phyloP scores from a whole-genome alignment of 1,140 invertebrate species.

The Zaprionus camerounensis region DNA sequence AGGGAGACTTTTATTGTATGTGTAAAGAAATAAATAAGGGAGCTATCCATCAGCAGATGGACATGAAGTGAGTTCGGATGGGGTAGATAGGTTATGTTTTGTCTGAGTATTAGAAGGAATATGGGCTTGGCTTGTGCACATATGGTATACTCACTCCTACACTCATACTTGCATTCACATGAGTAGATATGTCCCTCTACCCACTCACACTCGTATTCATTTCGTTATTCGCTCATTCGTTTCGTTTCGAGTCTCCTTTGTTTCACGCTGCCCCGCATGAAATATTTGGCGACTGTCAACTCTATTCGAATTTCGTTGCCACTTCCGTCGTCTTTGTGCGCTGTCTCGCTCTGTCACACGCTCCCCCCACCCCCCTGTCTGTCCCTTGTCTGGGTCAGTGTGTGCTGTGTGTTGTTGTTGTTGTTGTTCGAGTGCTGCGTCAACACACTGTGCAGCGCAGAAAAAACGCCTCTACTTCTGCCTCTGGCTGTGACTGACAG shows the following conservation, averaged over 20 bases:
- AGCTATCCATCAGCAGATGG: slow-evolving; percentile 66
- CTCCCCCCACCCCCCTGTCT: slow-evolving; percentile 9
- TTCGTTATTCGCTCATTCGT: slow-evolving; percentile 11
- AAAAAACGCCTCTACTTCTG: slow-evolving; percentile 22
- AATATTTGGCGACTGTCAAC: slow-evolving; percentile 75
- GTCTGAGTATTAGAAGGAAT: background rate
- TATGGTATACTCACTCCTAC: background rate
- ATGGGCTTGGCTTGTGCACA: background rate
- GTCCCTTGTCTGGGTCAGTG: slow-evolving; percentile 7
- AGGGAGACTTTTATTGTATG: background rate
- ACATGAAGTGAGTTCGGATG: slow-evolving; percentile 8
- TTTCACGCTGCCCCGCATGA: slow-evolving; percentile 67
- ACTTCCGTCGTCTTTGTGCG: slow-evolving; percentile 42
- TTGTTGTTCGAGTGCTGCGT: slow-evolving; percentile 70
- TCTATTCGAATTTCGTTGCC: slow-evolving; percentile 50
- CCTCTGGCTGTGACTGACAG: slow-evolving; percentile 69
- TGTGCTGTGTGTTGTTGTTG: slow-evolving; percentile 4
- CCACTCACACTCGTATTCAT: background rate
- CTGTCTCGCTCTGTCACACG: slow-evolving; percentile 14
- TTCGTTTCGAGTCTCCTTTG: slow-evolving; percentile 49
- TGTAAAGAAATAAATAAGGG: slow-evolving; percentile 74
- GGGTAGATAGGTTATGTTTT: background rate
- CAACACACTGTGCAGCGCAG: slow-evolving; percentile 46
- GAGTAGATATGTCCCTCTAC: background rate
- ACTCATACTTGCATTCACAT: slow-evolving; percentile 6